Conservation (phyloP, 2,797 vertebrate species). For the Etheostoma nigrum region DNA sequence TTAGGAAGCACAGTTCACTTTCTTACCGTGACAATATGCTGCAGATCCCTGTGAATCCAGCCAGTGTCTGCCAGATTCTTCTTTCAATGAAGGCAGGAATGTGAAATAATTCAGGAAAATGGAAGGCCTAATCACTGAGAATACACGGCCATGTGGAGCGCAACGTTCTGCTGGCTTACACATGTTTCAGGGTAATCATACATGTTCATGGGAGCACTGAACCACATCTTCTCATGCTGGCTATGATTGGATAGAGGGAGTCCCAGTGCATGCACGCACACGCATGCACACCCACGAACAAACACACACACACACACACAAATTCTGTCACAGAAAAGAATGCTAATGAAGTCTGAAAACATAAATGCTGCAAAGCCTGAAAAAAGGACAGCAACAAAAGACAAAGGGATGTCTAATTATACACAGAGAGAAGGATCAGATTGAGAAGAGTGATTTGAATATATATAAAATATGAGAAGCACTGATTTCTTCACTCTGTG, state of each 20-base stretch:
- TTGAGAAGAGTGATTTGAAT: conserved; percentile 50
- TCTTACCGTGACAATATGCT: neutral
- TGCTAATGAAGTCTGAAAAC: conserved; percentile 48
- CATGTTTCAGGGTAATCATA: conserved; percentile 55
- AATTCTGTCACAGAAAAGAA: neutral
- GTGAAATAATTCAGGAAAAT: conserved; percentile 21
- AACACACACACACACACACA: neutral
- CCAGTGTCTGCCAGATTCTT: neutral
- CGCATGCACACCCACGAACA: neutral
- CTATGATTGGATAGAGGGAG: conserved; percentile 36
- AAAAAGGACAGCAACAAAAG: conserved; percentile 43
- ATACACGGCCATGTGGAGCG: conserved; percentile 10
- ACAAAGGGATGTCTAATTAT: conserved; percentile 58
- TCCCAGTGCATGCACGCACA: neutral
- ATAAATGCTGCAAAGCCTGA: conserved; percentile 48
- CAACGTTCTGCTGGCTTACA: conserved; percentile 34
- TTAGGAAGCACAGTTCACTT: neutral
- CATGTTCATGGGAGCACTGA: conserved; percentile 49
- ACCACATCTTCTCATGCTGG: conserved; percentile 38
- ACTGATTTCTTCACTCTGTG: conserved; percentile 52
- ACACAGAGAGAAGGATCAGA: conserved; percentile 51
- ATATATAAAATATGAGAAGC: conserved; percentile 54
- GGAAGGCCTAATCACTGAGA: conserved; percentile 19
- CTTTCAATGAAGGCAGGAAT: neutral
- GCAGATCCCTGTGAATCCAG: conserved; percentile 11